Base-by-base conservation (phyloP, 2,113 vertebrate species). In the Smithornis capensis region DNA sequence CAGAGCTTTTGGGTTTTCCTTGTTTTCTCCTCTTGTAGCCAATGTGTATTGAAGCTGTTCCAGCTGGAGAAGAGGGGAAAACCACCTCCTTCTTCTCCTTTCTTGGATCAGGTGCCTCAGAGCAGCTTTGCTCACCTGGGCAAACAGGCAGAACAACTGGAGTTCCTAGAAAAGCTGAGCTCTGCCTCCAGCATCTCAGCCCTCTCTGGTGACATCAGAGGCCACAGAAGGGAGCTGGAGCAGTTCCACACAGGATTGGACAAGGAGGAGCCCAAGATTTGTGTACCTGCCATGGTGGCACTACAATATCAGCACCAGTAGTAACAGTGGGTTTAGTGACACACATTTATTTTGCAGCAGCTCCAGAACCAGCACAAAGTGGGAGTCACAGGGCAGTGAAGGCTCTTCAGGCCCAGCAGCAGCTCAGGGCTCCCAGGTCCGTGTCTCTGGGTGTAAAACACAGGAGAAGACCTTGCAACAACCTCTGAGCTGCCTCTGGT, bases 231-330 rank as follows among this genome's bases (percentile, higher is more conserved):
- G 5, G 19, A 64, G 19, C 44, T n/a, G 33, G 19, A 44, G 52
- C 29, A 69, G 55, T 19, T 56, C 56, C 31, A 25, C 27, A 13
- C 14, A 42, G 79, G 27, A 23, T 1, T 6, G 50, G 50, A 38
- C 28, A 18, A 5, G 0, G 1, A 59, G 44, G 22, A 57, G 53
- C 53, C 60, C 52, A 37, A 37, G 33, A 38, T 27, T 16, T 3
- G 0, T 10, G 40, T 9, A 12, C 23, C 33, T 24, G 23, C 33
- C 1, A 0, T 19, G 25, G 57, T n/a, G 19, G 19, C 29, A 42
- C 38, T 19, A 11, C 8, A 53, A 38, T 60, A 33, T 29, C 27
- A 57, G 28, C 52, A 50, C 35, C 42, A 57, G 2, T 25, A 79
- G 11, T 2, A 64, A 50, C 3, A 14, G 21, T 37, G 52, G 25